A percentile compares a stretch with the other conserved stretches of the same genome.
Evolutionary conservation across 2,888 invertebrate species (phyloP).

Genomic region (Rhamphomyia laevipes): DNA sequence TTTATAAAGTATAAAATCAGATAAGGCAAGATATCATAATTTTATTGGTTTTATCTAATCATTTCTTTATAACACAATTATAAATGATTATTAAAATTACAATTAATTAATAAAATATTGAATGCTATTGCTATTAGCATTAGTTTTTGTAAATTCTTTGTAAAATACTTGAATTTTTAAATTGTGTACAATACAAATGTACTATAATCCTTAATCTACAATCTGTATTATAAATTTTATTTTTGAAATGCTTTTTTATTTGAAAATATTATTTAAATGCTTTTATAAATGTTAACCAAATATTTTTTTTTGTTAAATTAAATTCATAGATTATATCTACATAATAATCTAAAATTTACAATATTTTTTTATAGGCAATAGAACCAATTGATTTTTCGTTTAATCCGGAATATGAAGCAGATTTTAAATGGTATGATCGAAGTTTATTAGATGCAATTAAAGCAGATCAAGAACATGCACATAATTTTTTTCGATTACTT

Average conservation of each 20-base stretch:
- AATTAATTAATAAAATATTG: too few species aligned
- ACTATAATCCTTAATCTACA: too few species aligned
- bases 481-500: slow-evolving; percentile 82
- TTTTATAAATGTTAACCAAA: not conserved
- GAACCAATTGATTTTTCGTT: slow-evolving; percentile 86
- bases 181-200: too few species aligned
- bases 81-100: too few species aligned
- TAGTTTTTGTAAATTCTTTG: too few species aligned
- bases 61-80: too few species aligned
- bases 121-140: too few species aligned
- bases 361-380: slow-evolving; percentile 46
- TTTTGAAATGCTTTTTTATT: not conserved
- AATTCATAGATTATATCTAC: not conserved
- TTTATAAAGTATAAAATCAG: too few species aligned
- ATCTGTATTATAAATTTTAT: too few species aligned
- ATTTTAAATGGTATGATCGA: slow-evolving; percentile 89
- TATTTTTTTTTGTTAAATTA: not conserved
- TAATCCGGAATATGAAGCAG: slow-evolving; percentile 82
- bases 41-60: too few species aligned
- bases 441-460: slow-evolving; percentile 72
- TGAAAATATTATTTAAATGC: not conserved
- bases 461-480: slow-evolving; percentile 59
- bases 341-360: not conserved
- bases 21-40: too few species aligned
- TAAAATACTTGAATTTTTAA: too few species aligned